A percentile compares a stretch with the other conserved stretches of the same genome.
phyloP scores from a whole-genome alignment of 2,797 vertebrate species.

The Chloroceryle inda region DNA sequence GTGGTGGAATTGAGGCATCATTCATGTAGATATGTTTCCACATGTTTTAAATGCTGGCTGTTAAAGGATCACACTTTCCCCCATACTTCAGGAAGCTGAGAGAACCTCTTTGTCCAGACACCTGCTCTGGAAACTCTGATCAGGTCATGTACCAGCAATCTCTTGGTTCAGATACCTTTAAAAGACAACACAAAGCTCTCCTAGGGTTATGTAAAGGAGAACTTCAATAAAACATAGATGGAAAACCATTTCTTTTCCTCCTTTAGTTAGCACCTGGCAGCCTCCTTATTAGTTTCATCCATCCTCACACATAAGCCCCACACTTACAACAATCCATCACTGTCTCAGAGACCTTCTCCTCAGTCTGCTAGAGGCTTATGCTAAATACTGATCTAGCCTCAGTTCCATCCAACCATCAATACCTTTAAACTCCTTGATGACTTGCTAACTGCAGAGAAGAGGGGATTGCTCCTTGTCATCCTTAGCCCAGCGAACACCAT shows the following conservation, averaged over 20 bases:
- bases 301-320: neutral
- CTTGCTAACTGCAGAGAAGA: neutral
- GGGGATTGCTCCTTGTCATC: neutral
- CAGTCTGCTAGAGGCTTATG: neutral
- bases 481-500: neutral
- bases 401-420: neutral
- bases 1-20: neutral
- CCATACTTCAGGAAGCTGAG: neutral
- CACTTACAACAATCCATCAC: fast-evolving
- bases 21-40: neutral
- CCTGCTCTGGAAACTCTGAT: neutral
- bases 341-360: neutral
- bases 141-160: neutral
- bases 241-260: neutral
- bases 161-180: neutral
- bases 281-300: neutral
- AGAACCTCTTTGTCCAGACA: neutral
- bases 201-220: neutral
- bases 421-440: neutral
- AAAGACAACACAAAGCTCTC: neutral
- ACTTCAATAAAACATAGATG: neutral
- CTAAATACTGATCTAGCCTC: neutral
- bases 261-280: neutral
- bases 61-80: neutral
- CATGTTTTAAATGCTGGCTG: neutral